Base-by-base conservation (phyloP, 2,888 invertebrate species). In the Cybosia mesomella region DNA sequence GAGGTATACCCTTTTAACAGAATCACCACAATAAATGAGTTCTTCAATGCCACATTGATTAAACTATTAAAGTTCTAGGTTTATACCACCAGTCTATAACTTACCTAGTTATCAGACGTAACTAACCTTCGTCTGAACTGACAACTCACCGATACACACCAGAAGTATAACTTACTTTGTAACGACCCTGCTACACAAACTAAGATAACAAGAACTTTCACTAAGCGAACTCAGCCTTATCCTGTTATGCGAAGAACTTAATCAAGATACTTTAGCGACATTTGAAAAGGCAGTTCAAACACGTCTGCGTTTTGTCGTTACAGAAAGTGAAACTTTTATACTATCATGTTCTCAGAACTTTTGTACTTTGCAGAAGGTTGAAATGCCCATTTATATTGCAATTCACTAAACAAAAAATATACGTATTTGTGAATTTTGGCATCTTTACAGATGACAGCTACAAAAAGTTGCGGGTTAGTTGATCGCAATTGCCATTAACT, bases 211-310 rank as follows among this genome's bases (percentile, higher is more conserved):
- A 57, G 61, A 70, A 74, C 71, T 76, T 74, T 70, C 71, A 54
- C 76, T 68, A 76, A 76, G 71, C 64, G 63, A 75, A 80, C 70
- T 71, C 64, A 39, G 70, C 57, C 53, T 71, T 78, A 79, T 72
- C 70, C 59, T 58, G 43, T 43, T 54, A 64, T 59, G 64, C 57
- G 63, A 67, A 54, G 66, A 72, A 71, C 70, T 74, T 70, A 68
- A 72, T 70, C 72, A 60, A 59, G 76, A 78, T 72, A 57, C 32
- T 22, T 57, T 54, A 63, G 49, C 58, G 39, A 61, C 34, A 58
- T 66, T 71, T 64, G 58, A 54, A 32, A 11, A 64, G 59, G 59
- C 59, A 72, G 64, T 64, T 53, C 34, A 60, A 70, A 58, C n/a
- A n/a, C 67, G 15, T 60, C 43, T 68, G 21, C n/a, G 36, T 9